Percentiles rank a stretch among this genome's conserved stretches.
phyloP scores from a whole-genome alignment of 1,140 invertebrate genomes.

The Drosophila bifasciata region DNA sequence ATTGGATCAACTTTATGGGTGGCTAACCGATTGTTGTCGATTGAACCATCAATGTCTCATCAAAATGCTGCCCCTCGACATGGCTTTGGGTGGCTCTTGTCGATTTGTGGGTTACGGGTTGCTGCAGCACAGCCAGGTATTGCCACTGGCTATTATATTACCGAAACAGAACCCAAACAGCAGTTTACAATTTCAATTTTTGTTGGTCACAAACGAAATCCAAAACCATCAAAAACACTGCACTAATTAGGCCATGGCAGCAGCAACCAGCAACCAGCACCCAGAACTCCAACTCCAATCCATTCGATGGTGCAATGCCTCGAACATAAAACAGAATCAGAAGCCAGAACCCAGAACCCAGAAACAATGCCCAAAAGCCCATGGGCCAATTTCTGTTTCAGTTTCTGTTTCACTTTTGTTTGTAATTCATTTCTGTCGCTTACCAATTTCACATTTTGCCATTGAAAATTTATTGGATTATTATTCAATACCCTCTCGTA shows the following conservation, averaged over 20 bases:
- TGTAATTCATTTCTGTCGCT: constrained; percentile 62
- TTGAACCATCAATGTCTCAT: constrained; percentile 82
- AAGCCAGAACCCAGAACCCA: too few species aligned
- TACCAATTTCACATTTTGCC: constrained; percentile 46
- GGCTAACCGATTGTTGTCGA: constrained; percentile 58
- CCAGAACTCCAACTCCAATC: constrained; percentile 30
- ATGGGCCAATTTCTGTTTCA: constrained; percentile 55
- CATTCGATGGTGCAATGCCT: constrained; percentile 58
- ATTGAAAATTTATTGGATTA: constrained; percentile 20
- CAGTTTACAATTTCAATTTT: constrained; percentile 47
- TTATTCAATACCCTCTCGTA: constrained; percentile 7
- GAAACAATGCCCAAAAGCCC: constrained; percentile 52
- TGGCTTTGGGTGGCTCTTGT: constrained; percentile 29
- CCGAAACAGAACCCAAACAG: constrained; percentile 17
- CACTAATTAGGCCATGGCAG: neutral
- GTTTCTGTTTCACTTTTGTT: constrained; percentile 37
- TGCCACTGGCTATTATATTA: constrained; percentile 38
- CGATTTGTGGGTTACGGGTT: neutral
- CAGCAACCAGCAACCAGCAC: too few species aligned
- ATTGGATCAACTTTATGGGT: constrained; percentile 73
- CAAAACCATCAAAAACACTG: constrained; percentile 50
- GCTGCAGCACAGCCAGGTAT: neutral
- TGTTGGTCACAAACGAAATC: constrained; percentile 49
- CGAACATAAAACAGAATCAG: constrained; percentile 14
- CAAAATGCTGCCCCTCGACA: constrained; percentile 47